Base-by-base conservation (phyloP, 2,888 invertebrate genomes). In the Hypercompe scribonia region DNA sequence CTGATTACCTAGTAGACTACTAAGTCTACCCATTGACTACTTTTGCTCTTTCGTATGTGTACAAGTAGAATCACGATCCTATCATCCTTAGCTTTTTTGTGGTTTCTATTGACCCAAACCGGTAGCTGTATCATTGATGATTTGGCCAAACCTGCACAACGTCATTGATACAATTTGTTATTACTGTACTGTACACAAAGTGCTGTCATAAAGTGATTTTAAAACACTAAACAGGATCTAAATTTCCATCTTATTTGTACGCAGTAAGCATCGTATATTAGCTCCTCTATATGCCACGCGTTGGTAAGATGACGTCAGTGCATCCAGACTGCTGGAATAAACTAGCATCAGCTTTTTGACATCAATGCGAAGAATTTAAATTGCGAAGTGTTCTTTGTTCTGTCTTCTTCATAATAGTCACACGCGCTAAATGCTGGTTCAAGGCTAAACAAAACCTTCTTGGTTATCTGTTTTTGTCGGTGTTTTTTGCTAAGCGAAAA, bases 231-330 rank as follows among this genome's bases (percentile, higher is more conserved):
- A 36, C 65, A 65, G 69, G 34, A 58, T 46, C 31, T 21, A 86
- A 76, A 74, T 80, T 81, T 86, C 81, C 85, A 78, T 72, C 82
- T 83, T 78, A 85, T 87, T 86, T 78, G 82, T 81, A 88, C 78
- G 73, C 80, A 75, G 86, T 87, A 88, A 86, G 86, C 85, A 83
- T 77, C 21, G 21, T 21, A 65, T 50, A 70, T 80, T 76, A 68
- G 67, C 50, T 74, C 74, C 73, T 74, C 70, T 39, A 78, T 77
- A 65, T 65, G 67, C 65, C 72, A 78, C 68, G 77, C 74, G 77
- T 76, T 82, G 78, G 85, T 87, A 85, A 83, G 84, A 74, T 81
- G 80, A 80, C 88, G 86, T 85, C 86, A 83, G 58, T 50, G 42
- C 70, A 63, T 68, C 72, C 36, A 68, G 71, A 75, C 66, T 39